Evolutionary conservation across 2,113 vertebrate genomes (phyloP).

Genomic region (Gulo gulo): DNA sequence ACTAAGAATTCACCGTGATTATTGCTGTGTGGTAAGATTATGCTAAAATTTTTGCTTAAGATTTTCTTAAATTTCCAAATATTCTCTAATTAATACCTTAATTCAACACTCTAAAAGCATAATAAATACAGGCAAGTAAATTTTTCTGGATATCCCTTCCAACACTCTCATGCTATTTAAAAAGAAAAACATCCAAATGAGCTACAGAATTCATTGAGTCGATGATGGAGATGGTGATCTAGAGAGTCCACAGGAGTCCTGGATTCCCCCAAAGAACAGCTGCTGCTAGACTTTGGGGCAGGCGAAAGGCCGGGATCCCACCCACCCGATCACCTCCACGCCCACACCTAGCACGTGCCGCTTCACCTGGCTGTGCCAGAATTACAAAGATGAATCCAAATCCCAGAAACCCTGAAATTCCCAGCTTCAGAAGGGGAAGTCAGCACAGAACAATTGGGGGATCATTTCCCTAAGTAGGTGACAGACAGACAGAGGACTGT

Average conservation of each 20-base stretch:
- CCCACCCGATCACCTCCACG: fast-evolving
- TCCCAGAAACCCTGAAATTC: fast-evolving
- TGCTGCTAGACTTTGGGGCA: too few species aligned
- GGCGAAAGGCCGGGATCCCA: neutral
- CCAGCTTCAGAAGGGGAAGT: neutral
- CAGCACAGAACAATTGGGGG: neutral
- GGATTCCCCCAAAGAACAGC: neutral
- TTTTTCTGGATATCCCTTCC: neutral
- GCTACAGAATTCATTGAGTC: neutral
- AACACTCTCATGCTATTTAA: neutral
- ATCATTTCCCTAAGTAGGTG: neutral
- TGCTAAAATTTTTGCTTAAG: neutral
- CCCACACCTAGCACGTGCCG: fast-evolving
- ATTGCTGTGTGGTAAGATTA: neutral
- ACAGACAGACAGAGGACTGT: neutral
- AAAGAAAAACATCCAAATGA: neutral
- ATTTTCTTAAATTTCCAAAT: constrained; percentile 23
- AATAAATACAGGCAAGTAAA: neutral
- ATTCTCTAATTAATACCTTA: neutral
- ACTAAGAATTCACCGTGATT: neutral
- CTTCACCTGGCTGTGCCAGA: neutral
- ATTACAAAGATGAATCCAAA: neutral
- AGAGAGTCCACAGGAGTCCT: too few species aligned
- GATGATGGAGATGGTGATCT: fast-evolving
- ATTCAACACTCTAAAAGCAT: neutral